phyloP scores from a whole-genome alignment of 2,888 invertebrate species.

The Pinctada fucata region DNA sequence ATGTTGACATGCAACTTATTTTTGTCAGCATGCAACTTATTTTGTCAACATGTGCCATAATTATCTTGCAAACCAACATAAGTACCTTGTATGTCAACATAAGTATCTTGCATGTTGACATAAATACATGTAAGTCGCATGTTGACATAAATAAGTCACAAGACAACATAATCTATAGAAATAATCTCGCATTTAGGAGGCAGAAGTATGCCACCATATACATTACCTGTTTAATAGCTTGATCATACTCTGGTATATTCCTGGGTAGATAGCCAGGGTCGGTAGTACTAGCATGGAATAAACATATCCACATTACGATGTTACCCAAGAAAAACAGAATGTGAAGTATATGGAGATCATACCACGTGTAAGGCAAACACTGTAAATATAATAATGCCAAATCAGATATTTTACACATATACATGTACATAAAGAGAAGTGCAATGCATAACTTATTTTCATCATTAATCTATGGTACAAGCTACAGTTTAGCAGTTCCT shows the following conservation, averaged over 20 bases:
- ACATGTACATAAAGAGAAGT: neutral
- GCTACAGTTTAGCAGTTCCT: too few species aligned
- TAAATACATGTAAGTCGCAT: too few species aligned
- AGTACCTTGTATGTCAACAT: too few species aligned
- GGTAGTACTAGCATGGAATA: conserved; percentile 91
- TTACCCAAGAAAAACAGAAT: conserved; percentile 95
- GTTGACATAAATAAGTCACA: too few species aligned
- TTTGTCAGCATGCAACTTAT: too few species aligned
- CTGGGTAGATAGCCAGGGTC: conserved; percentile 93
- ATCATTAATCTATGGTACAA: neutral
- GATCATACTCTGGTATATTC: conserved; percentile 92
- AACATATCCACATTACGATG: conserved; percentile 93
- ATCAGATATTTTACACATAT: neutral
- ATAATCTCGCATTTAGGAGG: too few species aligned
- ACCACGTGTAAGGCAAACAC: conserved; percentile 94
- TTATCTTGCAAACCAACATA: too few species aligned
- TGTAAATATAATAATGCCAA: conserved; percentile 74
- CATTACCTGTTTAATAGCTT: conserved; percentile 85
- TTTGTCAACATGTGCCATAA: too few species aligned
- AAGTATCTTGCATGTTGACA: too few species aligned
- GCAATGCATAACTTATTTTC: neutral
- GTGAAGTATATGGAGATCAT: conserved; percentile 84
- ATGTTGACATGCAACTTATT: too few species aligned
- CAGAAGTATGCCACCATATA: too few species aligned
- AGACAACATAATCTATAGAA: too few species aligned